phyloP scores from a whole-genome alignment of 2,888 invertebrate species.

The Margaritifera margaritifera region DNA sequence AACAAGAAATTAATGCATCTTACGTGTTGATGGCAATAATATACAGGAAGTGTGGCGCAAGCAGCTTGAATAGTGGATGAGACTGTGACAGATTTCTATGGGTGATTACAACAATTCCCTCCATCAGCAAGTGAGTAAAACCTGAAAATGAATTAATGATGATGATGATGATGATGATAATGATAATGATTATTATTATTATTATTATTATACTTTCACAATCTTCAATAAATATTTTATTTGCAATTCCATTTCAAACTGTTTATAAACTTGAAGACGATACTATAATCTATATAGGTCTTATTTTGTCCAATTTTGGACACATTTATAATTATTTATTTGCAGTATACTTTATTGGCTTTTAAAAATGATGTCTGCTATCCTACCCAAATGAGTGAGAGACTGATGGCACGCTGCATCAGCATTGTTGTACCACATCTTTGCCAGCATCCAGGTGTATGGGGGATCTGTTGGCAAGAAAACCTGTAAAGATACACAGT shows the following conservation, averaged over 20 bases:
- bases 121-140: conserved; percentile 74
- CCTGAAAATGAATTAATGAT: conserved; percentile 50
- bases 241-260: too few species aligned
- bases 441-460: conserved; percentile 72
- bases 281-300: too few species aligned
- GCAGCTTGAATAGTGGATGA: conserved; percentile 74
- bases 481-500: conserved; percentile 11
- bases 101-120: conserved; percentile 72
- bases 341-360: too few species aligned
- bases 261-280: too few species aligned
- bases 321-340: too few species aligned
- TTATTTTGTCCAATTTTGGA: too few species aligned
- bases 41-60: conserved; percentile 74
- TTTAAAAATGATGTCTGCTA: conserved; percentile 13
- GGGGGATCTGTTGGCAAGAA: conserved; percentile 71
- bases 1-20: conserved; percentile 24
- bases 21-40: conserved; percentile 74
- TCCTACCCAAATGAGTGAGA: conserved; percentile 66
- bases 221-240: too few species aligned
- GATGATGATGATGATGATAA: background rate
- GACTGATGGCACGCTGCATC: conserved; percentile 72
- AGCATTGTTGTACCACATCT: conserved; percentile 74
- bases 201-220: too few species aligned
- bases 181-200: background rate
- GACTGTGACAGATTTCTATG: conserved; percentile 73